Base-by-base conservation (phyloP, 1,140 invertebrate species). In the Drosophila sturtevanti region DNA sequence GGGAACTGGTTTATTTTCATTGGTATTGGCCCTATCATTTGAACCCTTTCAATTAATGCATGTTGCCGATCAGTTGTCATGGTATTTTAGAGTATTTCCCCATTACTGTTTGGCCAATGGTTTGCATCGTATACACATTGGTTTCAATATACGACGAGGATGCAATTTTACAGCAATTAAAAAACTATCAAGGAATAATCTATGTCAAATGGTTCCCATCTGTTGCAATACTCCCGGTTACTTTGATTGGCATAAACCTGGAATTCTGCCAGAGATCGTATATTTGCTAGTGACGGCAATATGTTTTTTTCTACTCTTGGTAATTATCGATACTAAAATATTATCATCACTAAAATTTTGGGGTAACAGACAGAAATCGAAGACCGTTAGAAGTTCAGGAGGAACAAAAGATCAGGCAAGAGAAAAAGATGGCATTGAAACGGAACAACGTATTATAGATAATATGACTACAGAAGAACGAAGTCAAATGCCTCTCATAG, bases 81-180 rank as follows among this genome's bases (percentile, higher is more conserved):
- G 93, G 91, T 77, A 95, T 34, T 96, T 96, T 74, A 89, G 93
- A 10, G 65, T 95, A 6, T 92, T 96, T 61, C 96, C 96, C 0
- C 95, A 95, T 72, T 97, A 95, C 81, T 94, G 94, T 59, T 91
- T 97, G 22, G 94, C 94, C 5, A 91, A 22, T 72, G 41, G 72
- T 4, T 2, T 34, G 2, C 18, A 16, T 12, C 18, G 58, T 2
- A 24, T 76, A 1, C 64, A 75, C 9, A 14, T 76, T 10, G 51
- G 51, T 0, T 35, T 21, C 7, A 62, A 44, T 16, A 68, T 75
- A 22, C 64, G 72, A 0, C n/a, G 21, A 0, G 72, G 58, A 0
- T 76, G 72, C 34, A 21, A 16, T 6, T 9, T 35, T 10, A 0
- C 18, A 0, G 14, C 3, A 1, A 3, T 75, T 11, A 34, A 6